Evolutionary conservation across 2,113 vertebrate species (phyloP), one percentile per base, ranked within the genome.

Genomic region (Craseonycteris thonglongyai): DNA sequence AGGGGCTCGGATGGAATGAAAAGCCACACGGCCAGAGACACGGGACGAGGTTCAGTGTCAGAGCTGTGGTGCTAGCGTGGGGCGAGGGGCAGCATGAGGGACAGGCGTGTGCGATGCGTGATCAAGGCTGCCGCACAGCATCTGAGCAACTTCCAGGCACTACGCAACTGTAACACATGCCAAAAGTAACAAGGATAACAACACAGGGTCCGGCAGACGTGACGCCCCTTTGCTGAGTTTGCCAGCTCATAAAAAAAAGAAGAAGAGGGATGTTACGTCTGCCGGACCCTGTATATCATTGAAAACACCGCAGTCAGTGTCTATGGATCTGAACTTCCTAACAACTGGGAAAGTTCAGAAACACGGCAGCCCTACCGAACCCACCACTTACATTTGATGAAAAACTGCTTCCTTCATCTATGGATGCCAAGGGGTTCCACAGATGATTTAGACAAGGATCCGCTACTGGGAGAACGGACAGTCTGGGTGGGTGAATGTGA

Each of bases 21-120:
- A 97, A 94, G 85, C 97, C 94, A 94, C 81, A 63, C 40, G 71
- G 63, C 69, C 81, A 95, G 90, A 89, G 16, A 45, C 88, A 58
- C 18, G 30, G n/a, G n/a, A n/a, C n/a, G n/a, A n/a, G n/a, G n/a
- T n/a, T n/a, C n/a, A n/a, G n/a, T n/a, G n/a, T n/a, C n/a, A n/a
- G n/a, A n/a, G n/a, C n/a, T n/a, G n/a, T n/a, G n/a, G n/a, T n/a
- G n/a, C n/a, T n/a, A n/a, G n/a, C n/a, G n/a, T n/a, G n/a, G n/a
- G n/a, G n/a, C 22, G 68, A 87, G 51, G 59, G 94, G 38, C 63
- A 92, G 86, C 38, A 75, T 15, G 16, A 51, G 24, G 59, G 30
- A 81, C 51, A 85, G 18, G 75, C 12, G 11, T 30, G 12, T n/a
- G 6, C 47, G 28, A 75, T 24, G 22, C 30, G 26, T 45, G 76